phyloP scores from a whole-genome alignment of 2,113 vertebrate genomes.

The Cryptotis parvus region DNA sequence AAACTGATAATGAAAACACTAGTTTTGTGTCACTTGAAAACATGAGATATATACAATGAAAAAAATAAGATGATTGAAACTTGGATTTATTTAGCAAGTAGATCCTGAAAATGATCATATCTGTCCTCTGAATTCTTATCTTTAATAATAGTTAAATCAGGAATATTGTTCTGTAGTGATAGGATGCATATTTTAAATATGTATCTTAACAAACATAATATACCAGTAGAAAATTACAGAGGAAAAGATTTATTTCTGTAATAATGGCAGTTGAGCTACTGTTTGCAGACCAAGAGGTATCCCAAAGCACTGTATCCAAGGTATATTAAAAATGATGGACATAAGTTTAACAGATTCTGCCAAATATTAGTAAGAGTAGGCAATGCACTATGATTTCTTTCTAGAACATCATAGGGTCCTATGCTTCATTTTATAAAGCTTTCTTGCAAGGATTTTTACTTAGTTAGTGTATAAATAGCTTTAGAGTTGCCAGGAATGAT shows the following conservation, averaged over 20 bases:
- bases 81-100: conserved; percentile 50
- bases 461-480: conserved; percentile 52
- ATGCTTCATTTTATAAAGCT: conserved; percentile 44
- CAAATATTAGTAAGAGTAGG: conserved; percentile 27
- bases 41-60: conserved; percentile 56
- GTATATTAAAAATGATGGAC: conserved; percentile 7
- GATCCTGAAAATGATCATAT: conserved; percentile 17
- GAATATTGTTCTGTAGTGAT: conserved; percentile 26
- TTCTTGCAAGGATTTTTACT: conserved; percentile 42
- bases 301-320: conserved; percentile 27
- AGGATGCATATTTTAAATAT: conserved; percentile 35
- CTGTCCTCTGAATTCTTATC: conserved; percentile 43
- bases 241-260: conserved; percentile 49
- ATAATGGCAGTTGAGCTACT: conserved; percentile 40
- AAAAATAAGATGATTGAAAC: conserved; percentile 19
- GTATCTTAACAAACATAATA: conserved; percentile 54
- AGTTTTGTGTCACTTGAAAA: conserved; percentile 50
- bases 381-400: neutral
- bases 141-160: conserved; percentile 42
- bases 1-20: conserved; percentile 26
- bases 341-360: conserved; percentile 31
- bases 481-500: conserved; percentile 53
- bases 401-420: conserved; percentile 49
- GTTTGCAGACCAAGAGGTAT: neutral
- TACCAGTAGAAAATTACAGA: conserved; percentile 44